Base-by-base conservation (phyloP, 2,113 vertebrate genomes). In the Turdus rufiventris region DNA sequence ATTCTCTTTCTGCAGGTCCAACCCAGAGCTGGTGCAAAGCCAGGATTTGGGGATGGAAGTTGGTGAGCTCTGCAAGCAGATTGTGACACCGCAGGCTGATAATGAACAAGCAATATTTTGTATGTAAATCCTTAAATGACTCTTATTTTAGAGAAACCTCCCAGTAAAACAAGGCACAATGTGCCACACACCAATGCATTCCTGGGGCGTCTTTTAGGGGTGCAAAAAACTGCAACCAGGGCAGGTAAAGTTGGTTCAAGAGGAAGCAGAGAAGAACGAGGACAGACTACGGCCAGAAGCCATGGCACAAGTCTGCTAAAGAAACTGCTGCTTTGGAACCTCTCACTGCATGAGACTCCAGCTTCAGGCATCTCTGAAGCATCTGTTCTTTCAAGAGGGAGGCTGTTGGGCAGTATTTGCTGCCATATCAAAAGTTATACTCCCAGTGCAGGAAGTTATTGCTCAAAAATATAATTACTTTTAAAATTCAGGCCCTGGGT, bases 331-430 rank as follows among this genome's bases (percentile, higher is more conserved):
- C 58, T 80, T 51, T 74, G 68, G 68, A 92, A 24, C 34, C 18
- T 73, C 54, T 89, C 57, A 8, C 43, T 71, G 60, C 33, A 10
- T 42, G 76, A 81, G 18, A 8, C 14, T 87, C 28, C 80, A 77
- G 93, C 91, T 91, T 74, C 51, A 81, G 89, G 66, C 87, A 36
- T 65, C 84, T 91, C 80, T 65, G 68, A 80, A 92, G 91, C 94
- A 93, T 83, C 91, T 61, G 91, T 48, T 88, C 67, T 68, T 90
- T 76, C 40, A 68, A 25, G 31, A 60, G 26, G 13, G 18, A 73
- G 50, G 36, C 21, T 80, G 28, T 63, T 53, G 58, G 73, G 60
- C 29, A 12, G 21, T 73, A 70, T 83, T 73, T 83, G 75, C 54
- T 86, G 54, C 31, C 0, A 0, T 34, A 65, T 68, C 65, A 62